These are phyloP conservation scores for Tineola bisselliella DNA, from an alignment of 2,888 invertebrate species.

Conservation along the genomic window DNA sequence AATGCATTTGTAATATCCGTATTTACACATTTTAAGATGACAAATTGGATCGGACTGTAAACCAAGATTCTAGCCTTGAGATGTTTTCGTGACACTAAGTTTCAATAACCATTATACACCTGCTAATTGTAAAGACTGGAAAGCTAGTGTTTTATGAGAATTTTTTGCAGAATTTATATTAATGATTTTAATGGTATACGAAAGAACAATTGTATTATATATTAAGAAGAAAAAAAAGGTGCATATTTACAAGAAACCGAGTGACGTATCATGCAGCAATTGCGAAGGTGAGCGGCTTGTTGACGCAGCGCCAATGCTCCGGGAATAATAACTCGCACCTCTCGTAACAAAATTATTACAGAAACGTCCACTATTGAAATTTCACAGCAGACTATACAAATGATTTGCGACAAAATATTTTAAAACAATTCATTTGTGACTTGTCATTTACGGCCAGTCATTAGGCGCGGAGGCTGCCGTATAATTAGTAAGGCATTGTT, in stretches of 20 bases:
- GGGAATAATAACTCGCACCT: neutral
- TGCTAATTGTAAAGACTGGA: neutral
- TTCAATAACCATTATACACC: conserved; percentile 7
- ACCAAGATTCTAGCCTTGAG: conserved; percentile 14
- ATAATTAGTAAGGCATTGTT: conserved; percentile 51
- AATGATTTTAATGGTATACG: too few relatives aligned
- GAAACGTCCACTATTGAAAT: neutral
- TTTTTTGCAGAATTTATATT: too few relatives aligned
- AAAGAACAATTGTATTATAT: too few relatives aligned
- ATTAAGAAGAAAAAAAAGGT: neutral
- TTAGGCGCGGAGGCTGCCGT: conserved; percentile 34
- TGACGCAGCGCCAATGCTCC: conserved; percentile 44
- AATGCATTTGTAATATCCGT: neutral
- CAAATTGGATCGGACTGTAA: conserved; percentile 18
- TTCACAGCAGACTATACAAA: neutral
- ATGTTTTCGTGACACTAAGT: conserved; percentile 20
- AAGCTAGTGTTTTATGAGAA: too few relatives aligned
- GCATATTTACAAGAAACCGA: neutral
- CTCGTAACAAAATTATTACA: neutral
- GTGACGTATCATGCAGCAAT: conserved; percentile 16
- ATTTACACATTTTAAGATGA: neutral
- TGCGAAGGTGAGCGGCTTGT: conserved; percentile 48
- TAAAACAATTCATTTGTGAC: conserved; percentile 2
- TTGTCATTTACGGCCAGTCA: conserved; percentile 10
- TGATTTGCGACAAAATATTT: neutral